phyloP scores from a whole-genome alignment of 2,797 vertebrate genomes.

The Caiman crocodilus region DNA sequence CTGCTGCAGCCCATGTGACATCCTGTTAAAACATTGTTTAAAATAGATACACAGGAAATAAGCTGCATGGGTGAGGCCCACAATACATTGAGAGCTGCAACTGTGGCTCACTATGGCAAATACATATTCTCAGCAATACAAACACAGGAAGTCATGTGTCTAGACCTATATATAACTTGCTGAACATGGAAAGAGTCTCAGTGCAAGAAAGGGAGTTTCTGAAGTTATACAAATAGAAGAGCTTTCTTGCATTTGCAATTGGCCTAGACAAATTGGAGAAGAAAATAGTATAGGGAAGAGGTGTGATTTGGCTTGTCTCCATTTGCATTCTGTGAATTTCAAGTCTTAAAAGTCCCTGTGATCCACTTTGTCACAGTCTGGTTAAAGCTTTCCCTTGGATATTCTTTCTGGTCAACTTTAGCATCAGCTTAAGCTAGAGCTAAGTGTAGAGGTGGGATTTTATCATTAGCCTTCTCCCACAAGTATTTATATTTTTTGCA shows the following conservation, averaged over 20 bases:
- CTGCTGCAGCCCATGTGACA: too few relatives aligned
- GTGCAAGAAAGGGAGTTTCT: neutral
- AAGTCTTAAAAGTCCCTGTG: too few relatives aligned
- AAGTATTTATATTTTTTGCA: neutral
- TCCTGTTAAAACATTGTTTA: too few relatives aligned
- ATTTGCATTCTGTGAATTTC: too few relatives aligned
- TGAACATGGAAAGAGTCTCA: neutral
- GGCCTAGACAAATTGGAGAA: neutral
- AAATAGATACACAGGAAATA: too few relatives aligned
- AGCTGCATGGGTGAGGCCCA: too few relatives aligned
- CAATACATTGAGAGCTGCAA: too few relatives aligned
- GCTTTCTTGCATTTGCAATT: neutral
- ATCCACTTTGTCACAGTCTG: neutral
- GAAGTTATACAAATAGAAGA: neutral
- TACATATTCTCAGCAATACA: neutral
- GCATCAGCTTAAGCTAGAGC: neutral
- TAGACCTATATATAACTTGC: neutral
- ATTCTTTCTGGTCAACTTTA: neutral
- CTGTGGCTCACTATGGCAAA: too few relatives aligned
- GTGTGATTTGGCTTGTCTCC: neutral
- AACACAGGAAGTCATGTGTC: too few relatives aligned
- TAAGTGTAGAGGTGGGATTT: neutral
- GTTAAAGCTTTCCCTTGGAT: neutral
- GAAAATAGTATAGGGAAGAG: too few relatives aligned
- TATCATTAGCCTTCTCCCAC: slow-evolving; percentile 26